Base-by-base conservation (phyloP, 2,797 vertebrate species). In the Bovichtus diacanthus region DNA sequence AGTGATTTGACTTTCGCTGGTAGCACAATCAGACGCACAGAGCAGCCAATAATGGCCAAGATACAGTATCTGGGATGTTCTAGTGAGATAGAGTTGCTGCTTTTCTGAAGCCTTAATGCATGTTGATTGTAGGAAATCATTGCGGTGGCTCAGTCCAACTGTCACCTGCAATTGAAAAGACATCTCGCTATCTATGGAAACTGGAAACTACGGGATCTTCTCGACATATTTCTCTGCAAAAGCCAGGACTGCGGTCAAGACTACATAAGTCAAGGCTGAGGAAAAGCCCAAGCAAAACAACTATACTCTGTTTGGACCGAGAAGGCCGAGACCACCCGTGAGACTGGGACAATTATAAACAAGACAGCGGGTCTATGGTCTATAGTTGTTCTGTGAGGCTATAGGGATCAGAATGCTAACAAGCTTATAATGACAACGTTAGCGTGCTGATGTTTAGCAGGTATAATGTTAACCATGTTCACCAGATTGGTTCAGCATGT, bases 1-100 rank as follows among this genome's bases (percentile, higher is more conserved):
- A 11, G 21, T 53, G 9, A 68, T 60, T 43, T 70, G 15, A 76
- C 34, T 74, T 69, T 23, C 1, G 5, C 9, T n/a, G 53, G 47
- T 38, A 53, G 54, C 46, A 13, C 23, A 29, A 13, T 46, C 16
- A 65, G 7, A 46, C 36, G 46, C 19, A 29, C 12, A 16, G 5
- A n/a, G 41, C 51, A 41, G 55, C 39, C 46, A 67, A 31, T 3
- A 23, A 31, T 11, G 60, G 53, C 19, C 5, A 19, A 38, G 12
- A 12, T 36, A 11, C 21, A 56, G 34, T 4, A 39, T 27, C 44
- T 36, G 25, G 19, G 18, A 61, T 9, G 53, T 12, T 25, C 10
- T 47, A 44, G 8, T 16, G 18, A 19, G 49, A 51, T 25, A 3
- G 0, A 43, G 38, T 9, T 58, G 2, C 19, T 19, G 50, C 15